Evolutionary conservation across 2,113 vertebrate genomes (phyloP), one percentile per base, ranked within the genome.

Genomic region (Scortum barcoo): DNA sequence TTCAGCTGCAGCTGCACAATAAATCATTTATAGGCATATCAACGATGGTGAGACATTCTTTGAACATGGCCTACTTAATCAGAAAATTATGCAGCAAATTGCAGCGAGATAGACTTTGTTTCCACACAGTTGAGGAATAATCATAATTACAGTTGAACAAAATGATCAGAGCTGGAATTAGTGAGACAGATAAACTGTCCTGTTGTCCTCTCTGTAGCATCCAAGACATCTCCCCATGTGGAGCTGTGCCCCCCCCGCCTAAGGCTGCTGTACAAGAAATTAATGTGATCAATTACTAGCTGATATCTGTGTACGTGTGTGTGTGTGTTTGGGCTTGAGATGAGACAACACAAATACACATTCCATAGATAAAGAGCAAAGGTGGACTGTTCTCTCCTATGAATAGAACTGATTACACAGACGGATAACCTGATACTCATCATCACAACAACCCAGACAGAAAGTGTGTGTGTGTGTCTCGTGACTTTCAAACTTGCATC

Each of bases 381-480:
- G 42, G 57, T 74, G 50, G 70, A 19, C 69, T 68, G 57, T 58
- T 53, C 62, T 65, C 22, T 62, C 20, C 72, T 38, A 8, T 86
- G 76, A 84, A 77, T 84, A 71, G 75, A 70, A 44, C 40, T 88
- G 83, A 91, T 86, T 86, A 78, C 50, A 83, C 72, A 72, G 40
- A 83, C 72, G 63, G 80, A 78, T 72, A 73, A 81, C 72, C 78
- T 60, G 86, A 88, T 89, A 74, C 69, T 71, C 71, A 89, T 87
- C 86, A 63, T 38, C 51, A 30, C 51, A 61, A 65, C 72, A 57
- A 30, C 48, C 7, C 19, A 42, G 33, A 66, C 57, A 63, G 20
- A 67, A 66, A 76, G 46, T 74, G 48, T 46, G 36, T 63, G 50
- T 76, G 51, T 53, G 57, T 68, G 75, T 72, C 19, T 78, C 65